Base-by-base conservation (phyloP, 2,113 vertebrate species). In the Peromyscus polionotus region DNA sequence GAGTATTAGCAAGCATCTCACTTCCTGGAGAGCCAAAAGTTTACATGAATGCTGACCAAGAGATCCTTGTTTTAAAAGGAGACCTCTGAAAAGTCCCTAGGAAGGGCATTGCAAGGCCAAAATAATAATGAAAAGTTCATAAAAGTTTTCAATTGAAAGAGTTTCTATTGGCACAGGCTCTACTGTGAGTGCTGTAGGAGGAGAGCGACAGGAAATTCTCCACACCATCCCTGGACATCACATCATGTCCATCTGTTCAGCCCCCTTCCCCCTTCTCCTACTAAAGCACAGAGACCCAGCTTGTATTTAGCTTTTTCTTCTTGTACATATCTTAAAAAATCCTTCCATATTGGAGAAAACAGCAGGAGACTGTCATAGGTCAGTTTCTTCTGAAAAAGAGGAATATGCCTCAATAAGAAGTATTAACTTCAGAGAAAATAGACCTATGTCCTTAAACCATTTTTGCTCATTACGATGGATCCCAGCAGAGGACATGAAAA, bases 381-480 rank as follows among this genome's bases (percentile, higher is more conserved):
- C 76, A 77, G 72, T 83, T 76, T 88, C 80, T 73, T 97, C 96
- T 86, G 80, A 98, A 92, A 93, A 93, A 70, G 83, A 33, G 24
- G 73, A 90, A 81, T 84, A 26, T 87, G 61, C 86, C 72, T 92
- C 85, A 88, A 81, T 92, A 72, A 97, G 81, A 94, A 96, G 48
- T 70, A 94, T 94, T 97, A 93, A 92, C 85, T 97, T 97, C 68
- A 95, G 63, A 94, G 92, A 92, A 97, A 94, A 90, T 0, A 96
- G 48, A 68, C 33, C 54, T 26, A 24, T 85, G 63, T 90, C 92
- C 87, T 67, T 68, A 91, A 97, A 96, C 42, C 84, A 92, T 57
- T 93, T 91, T 75, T 96, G 80, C 88, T 96, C 94, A 91, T 96
- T 95, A 97, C 24, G 92, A 95, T 84, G 86, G 54, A 90, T 80